phyloP scores from a whole-genome alignment of 2,113 vertebrate species.

The Ovis aries region DNA sequence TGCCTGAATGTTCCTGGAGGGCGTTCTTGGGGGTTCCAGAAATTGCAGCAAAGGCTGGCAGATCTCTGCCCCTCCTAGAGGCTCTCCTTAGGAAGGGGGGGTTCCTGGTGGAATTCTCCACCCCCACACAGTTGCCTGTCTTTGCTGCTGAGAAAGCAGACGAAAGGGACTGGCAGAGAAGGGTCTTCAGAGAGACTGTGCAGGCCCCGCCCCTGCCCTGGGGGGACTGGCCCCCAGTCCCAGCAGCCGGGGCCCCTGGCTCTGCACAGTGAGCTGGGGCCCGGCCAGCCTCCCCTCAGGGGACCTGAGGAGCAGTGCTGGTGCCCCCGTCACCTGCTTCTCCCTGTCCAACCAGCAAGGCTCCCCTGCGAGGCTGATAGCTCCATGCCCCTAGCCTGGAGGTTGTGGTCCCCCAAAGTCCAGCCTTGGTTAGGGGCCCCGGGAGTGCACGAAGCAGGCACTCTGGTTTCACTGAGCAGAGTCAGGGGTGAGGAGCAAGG shows the following conservation, averaged over 20 bases:
- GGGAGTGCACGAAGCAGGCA: neutral
- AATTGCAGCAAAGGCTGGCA: neutral
- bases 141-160: neutral
- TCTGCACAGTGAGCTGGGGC: neutral
- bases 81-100: neutral
- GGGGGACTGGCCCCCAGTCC: neutral
- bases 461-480: neutral
- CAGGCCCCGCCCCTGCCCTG: neutral
- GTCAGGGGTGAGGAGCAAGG: neutral
- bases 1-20: neutral
- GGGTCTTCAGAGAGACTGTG: neutral
- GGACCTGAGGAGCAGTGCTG: accelerated
- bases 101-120: neutral
- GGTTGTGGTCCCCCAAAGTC: neutral
- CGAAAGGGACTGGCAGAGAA: neutral
- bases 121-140: neutral
- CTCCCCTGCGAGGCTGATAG: neutral
- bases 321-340: neutral
- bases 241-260: no score
- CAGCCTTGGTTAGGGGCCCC: accelerated
- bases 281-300: neutral
- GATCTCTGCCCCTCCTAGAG: no score
- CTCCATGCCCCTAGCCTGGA: neutral
- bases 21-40: neutral
- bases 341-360: neutral